Evolutionary conservation across 1,140 invertebrate species (phyloP).

Genomic region (Cydia amplana): DNA sequence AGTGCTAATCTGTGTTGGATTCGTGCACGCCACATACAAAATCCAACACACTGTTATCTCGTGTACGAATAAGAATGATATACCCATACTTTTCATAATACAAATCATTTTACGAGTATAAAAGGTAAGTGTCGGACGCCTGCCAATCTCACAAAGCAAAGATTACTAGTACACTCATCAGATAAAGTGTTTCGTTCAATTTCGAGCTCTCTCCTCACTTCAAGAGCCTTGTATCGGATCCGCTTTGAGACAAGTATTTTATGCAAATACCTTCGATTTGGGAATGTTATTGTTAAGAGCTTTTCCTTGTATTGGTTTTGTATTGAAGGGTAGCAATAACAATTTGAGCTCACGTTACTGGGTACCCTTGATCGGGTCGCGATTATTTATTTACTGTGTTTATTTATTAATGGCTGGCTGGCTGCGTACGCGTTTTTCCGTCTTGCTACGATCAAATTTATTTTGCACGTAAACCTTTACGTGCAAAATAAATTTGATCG

Average conservation of each 20-base stretch:
- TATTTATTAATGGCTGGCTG: neutral
- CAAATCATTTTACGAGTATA: no score
- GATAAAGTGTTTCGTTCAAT: constrained; percentile 13
- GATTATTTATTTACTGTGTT: neutral
- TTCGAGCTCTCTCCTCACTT: constrained; percentile 24
- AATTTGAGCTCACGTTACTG: constrained; percentile 12
- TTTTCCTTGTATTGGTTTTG: constrained; percentile 26
- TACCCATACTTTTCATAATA: no score
- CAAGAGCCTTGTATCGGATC: constrained; percentile 3
- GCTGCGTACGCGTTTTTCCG: neutral
- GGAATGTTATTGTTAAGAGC: constrained; percentile 31
- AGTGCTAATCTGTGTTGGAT: no score
- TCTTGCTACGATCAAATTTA: neutral
- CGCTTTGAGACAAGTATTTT: constrained; percentile 29
- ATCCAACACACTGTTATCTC: no score
- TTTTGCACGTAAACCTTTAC: neutral
- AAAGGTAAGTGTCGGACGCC: no score
- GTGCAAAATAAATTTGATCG: no score
- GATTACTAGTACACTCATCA: constrained; percentile 19
- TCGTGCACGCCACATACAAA: no score
- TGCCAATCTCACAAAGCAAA: neutral
- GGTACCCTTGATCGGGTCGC: neutral
- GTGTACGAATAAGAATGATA: no score
- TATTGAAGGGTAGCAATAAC: constrained; percentile 22
- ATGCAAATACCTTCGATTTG: constrained; percentile 30